phyloP scores from a whole-genome alignment of 2,797 vertebrate genomes.

The Tiaroga cobitis region DNA sequence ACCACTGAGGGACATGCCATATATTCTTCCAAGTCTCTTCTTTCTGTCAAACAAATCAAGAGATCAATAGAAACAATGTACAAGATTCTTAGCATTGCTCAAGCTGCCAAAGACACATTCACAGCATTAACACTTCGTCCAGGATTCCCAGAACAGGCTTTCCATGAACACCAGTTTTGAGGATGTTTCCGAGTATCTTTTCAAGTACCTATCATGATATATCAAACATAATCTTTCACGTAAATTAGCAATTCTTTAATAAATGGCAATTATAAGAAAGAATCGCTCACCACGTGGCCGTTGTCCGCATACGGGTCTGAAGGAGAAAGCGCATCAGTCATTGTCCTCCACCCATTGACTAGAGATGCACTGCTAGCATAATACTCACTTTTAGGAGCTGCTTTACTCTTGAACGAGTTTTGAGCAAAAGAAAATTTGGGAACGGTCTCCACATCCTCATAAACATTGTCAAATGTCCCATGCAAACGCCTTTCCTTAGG shows the following conservation, averaged over 20 bases:
- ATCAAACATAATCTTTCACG: neutral
- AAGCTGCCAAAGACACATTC: neutral
- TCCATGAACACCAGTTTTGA: neutral
- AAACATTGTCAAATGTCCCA: conserved; percentile 70
- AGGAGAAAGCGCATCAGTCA: conserved; percentile 3
- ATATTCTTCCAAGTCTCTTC: conserved; percentile 65
- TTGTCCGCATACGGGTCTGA: conserved; percentile 77
- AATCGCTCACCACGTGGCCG: conserved; percentile 66
- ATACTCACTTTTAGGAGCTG: conserved; percentile 73
- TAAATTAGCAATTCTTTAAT: neutral
- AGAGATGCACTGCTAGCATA: neutral
- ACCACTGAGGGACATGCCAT: conserved; percentile 72
- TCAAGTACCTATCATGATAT: neutral
- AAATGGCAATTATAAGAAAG: neutral
- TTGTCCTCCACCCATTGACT: neutral
- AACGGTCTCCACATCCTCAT: conserved; percentile 76
- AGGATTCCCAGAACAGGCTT: neutral
- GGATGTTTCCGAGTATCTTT: neutral
- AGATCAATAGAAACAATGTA: neutral
- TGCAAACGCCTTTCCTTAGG: conserved; percentile 58
- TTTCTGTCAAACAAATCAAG: conserved; percentile 62
- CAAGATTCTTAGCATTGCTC: neutral
- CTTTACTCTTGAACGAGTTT: conserved; percentile 68
- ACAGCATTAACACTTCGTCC: neutral
- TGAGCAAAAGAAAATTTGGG: conserved; percentile 64